Percentiles rank a stretch among this genome's conserved stretches.
Conservation (phyloP, 2,113 vertebrate species). For the Triplophysa rosa region DNA sequence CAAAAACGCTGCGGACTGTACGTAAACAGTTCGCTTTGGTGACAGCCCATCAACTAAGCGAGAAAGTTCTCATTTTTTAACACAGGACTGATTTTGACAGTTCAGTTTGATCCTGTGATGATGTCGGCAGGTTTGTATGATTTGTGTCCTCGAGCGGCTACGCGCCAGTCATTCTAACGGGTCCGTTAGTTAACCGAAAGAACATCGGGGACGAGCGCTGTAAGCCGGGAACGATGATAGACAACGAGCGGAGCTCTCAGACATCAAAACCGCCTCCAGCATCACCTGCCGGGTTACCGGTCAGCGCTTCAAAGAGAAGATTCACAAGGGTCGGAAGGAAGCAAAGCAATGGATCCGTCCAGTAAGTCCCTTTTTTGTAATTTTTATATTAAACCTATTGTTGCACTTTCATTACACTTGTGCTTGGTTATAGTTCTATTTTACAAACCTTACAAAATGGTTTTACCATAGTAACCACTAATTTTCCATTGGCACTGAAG, state of each 20-base stretch:
- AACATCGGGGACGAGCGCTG: not conserved
- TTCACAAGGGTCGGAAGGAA: conserved; percentile 69
- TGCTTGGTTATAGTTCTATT: too few relatives aligned
- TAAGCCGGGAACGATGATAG: conserved; percentile 40
- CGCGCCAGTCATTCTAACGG: not conserved
- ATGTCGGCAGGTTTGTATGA: not conserved
- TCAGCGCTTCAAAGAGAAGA: conserved; percentile 64
- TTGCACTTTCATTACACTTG: too few relatives aligned
- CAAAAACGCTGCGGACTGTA: not conserved
- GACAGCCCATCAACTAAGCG: not conserved
- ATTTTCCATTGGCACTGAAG: too few relatives aligned
- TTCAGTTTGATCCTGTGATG: not conserved
- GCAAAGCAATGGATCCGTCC: conserved; percentile 71
- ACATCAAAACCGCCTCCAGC: conserved; percentile 57
- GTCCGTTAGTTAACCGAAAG: not conserved
- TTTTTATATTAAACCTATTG: not conserved
- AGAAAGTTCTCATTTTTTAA: not conserved
- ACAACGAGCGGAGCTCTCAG: conserved; percentile 58
- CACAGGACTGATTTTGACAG: not conserved
- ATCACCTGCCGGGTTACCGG: conserved; percentile 56
- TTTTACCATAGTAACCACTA: too few relatives aligned
- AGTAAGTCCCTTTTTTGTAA: conserved; percentile 64
- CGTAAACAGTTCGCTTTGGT: not conserved
- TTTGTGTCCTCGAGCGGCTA: not conserved
- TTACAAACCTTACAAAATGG: too few relatives aligned